phyloP scores from a whole-genome alignment of 2,113 vertebrate species.

The Bubalus kerabau region DNA sequence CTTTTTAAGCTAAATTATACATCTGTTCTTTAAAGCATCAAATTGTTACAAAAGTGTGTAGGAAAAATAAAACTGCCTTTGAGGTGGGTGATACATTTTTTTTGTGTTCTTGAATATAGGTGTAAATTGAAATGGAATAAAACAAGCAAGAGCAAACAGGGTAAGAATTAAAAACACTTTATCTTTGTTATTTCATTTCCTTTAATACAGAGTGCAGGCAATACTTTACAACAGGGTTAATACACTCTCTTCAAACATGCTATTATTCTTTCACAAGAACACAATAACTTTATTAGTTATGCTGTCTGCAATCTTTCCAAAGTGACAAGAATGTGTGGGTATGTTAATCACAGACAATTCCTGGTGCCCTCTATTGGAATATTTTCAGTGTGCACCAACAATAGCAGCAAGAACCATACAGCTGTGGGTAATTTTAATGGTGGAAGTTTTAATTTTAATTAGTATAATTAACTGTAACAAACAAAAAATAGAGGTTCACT shows the following conservation, averaged over 20 bases:
- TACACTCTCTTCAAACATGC: constrained; percentile 83
- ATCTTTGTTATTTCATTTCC: constrained; percentile 83
- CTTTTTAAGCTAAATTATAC: constrained; percentile 55
- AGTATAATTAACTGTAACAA: constrained; percentile 80
- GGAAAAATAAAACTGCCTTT: constrained; percentile 74
- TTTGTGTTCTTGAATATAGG: constrained; percentile 78
- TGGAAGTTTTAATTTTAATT: constrained; percentile 81
- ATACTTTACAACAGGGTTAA: constrained; percentile 87
- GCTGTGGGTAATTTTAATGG: constrained; percentile 75
- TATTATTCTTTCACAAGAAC: constrained; percentile 84
- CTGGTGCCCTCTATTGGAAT: constrained; percentile 80
- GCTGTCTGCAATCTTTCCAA: constrained; percentile 78
- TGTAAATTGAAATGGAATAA: constrained; percentile 82
- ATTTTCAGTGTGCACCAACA: constrained; percentile 58
- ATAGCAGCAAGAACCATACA: constrained; percentile 67
- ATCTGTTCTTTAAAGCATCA: constrained; percentile 69
- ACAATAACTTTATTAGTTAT: constrained; percentile 88
- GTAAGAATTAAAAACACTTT: constrained; percentile 80
- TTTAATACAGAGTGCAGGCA: constrained; percentile 81
- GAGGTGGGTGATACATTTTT: constrained; percentile 71
- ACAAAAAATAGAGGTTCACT: constrained; percentile 54
- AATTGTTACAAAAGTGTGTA: constrained; percentile 58
- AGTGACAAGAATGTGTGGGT: constrained; percentile 77
- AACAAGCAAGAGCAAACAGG: constrained; percentile 79
- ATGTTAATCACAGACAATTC: constrained; percentile 74